Base-by-base conservation (phyloP, 2,113 vertebrate genomes). In the Oriolus oriolus region DNA sequence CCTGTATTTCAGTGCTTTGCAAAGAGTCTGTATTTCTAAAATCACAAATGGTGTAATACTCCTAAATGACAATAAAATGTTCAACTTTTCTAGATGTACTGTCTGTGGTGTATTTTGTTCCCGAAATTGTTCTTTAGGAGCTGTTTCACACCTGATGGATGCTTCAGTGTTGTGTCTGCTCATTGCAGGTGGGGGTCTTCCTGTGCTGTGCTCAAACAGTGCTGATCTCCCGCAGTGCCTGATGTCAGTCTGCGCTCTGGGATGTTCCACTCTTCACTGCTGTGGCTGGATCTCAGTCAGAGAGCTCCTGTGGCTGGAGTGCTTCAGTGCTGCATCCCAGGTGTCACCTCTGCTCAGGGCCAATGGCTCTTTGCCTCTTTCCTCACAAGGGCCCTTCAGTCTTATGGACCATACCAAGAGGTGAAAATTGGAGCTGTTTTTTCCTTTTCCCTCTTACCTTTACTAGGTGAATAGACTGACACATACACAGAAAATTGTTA, bases 31-130 rank as follows among this genome's bases (percentile, higher is more conserved):
- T 90, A 75, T 94, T 97, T 95, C 95, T 89, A 33, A 95, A 70
- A 90, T 96, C 92, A 89, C 81, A 95, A 93, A 92, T 31, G 88
- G 83, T 98, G 96, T 91, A 89, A 76, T 91, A 87, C 78, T 95
- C 75, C 5, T 84, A 73, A 92, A 93, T 84, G 83, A 96, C 84
- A 98, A 98, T 98, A 98, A 98, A 98, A 97, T 35, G 86, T 96
- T 96, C 75, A n/a, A 19, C 96, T 97, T 98, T 98, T 98, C 90
- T 97, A 98, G 70, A 68, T 31, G 4, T 2, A 2, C 24, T 47
- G 52, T 64, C 68, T 27, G 27, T 85, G 39, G 39, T 70, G 28
- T 31, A 1, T 65, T 90, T 56, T 69, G 24, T 53, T 59, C 57
- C 47, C 30, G 23, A 17, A 2, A 9, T 9, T 17, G 7, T 44